Evolutionary conservation across 2,888 invertebrate species (phyloP).

Genomic region (Phlogophora meticulosa): DNA sequence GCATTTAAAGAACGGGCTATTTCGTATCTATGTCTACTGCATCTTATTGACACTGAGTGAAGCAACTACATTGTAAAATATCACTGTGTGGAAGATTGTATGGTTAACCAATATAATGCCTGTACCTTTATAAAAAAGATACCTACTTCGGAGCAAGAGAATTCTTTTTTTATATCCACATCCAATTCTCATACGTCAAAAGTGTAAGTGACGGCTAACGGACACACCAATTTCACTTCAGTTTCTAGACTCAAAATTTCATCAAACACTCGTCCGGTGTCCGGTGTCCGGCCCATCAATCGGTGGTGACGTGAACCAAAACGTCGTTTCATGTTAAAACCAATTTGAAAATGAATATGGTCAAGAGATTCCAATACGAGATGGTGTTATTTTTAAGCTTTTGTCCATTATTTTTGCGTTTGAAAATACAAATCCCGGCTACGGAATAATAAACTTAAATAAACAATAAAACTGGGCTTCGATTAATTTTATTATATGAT

Average conservation of each 20-base stretch:
- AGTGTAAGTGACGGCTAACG: conserved; percentile 38
- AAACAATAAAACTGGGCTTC: neutral
- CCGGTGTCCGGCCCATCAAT: too few species aligned
- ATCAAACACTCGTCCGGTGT: too few species aligned
- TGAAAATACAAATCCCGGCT: neutral
- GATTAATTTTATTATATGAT: conserved; percentile 1
- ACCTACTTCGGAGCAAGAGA: neutral
- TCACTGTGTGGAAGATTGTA: too few species aligned
- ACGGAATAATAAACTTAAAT: neutral
- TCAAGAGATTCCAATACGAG: neutral
- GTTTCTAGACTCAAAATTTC: conserved; percentile 25
- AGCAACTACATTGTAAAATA: neutral
- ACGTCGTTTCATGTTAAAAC: neutral
- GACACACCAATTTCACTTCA: conserved; percentile 47
- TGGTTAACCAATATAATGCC: too few species aligned
- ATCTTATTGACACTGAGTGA: neutral
- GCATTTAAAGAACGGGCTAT: neutral
- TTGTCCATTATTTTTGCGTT: neutral
- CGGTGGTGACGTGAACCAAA: neutral
- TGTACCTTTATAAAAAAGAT: too few species aligned
- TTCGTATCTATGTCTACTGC: neutral
- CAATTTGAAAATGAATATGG: neutral
- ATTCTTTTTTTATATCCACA: conserved; percentile 3
- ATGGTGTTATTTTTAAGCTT: neutral
- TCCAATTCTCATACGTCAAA: conserved; percentile 11